Conservation (phyloP, 2,797 vertebrate genomes). For the Cyprinella venusta region DNA sequence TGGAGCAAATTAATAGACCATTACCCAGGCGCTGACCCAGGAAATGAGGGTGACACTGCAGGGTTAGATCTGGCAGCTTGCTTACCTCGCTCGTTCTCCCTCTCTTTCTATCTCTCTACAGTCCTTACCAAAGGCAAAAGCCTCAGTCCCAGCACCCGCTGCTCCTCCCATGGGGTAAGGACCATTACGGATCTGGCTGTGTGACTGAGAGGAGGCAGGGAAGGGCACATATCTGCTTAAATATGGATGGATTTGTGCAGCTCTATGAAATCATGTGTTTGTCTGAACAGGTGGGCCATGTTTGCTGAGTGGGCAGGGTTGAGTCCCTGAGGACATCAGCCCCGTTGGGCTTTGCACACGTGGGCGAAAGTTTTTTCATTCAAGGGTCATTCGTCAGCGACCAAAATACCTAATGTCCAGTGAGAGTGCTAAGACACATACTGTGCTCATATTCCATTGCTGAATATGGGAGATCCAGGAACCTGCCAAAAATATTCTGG, state of each 20-base stretch:
- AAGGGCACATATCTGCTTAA: conserved; percentile 58
- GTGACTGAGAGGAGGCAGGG: conserved; percentile 47
- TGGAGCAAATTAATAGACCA: conserved; percentile 99
- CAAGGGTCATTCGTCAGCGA: conserved; percentile 40
- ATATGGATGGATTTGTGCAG: conserved; percentile 60
- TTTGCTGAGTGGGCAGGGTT: conserved; percentile 52
- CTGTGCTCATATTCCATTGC: not conserved
- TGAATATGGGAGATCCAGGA: conserved; percentile 12
- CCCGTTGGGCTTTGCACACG: conserved; percentile 26
- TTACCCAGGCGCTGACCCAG: conserved; percentile 98
- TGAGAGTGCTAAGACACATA: conserved; percentile 2
- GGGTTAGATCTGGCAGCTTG: conserved; percentile 69
- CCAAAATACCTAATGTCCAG: not conserved
- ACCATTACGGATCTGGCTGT: conserved; percentile 59
- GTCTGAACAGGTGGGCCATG: conserved; percentile 56
- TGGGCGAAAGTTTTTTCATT: conserved; percentile 46
- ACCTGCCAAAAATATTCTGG: conserved; percentile 13
- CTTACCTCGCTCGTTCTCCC: conserved; percentile 43
- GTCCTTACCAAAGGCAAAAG: conserved; percentile 42
- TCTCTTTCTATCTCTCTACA: conserved; percentile 38
- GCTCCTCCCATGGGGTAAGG: conserved; percentile 56
- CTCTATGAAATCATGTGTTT: conserved; percentile 53
- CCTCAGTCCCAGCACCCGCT: conserved; percentile 45
- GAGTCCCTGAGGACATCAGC: conserved; percentile 45
- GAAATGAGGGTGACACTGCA: conserved; percentile 85